Conservation (phyloP, 2,888 invertebrate species). For the Acleris literana region DNA sequence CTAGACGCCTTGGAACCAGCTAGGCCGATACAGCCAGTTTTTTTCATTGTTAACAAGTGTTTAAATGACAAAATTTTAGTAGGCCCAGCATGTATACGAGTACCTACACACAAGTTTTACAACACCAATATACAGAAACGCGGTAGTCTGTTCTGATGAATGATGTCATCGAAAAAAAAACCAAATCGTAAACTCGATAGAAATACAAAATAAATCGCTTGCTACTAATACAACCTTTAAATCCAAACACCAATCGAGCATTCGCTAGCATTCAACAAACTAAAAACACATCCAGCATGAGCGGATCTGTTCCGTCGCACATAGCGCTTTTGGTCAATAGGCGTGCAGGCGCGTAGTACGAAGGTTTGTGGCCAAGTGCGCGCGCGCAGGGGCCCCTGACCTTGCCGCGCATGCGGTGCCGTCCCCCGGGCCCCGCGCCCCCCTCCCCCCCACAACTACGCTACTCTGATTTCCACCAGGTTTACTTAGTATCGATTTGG, state of each 20-base stretch:
- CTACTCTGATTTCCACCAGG: conserved; percentile 54
- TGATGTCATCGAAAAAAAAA: conserved; percentile 19
- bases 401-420: conserved; percentile 63
- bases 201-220: conserved; percentile 11
- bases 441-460: conserved; percentile 44
- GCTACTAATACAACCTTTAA: neutral
- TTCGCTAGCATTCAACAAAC: conserved; percentile 10
- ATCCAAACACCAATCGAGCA: conserved; percentile 2
- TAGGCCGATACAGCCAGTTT: conserved; percentile 27
- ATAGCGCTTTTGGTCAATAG: conserved; percentile 54
- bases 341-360: conserved; percentile 47
- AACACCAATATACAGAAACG: neutral
- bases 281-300: conserved; percentile 19
- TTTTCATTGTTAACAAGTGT: conserved; percentile 35
- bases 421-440: conserved; percentile 39
- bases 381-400: conserved; percentile 72
- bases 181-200: conserved; percentile 11
- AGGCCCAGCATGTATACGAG: neutral
- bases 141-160: conserved; percentile 3
- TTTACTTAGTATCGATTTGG: conserved; percentile 39
- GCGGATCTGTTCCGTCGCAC: conserved; percentile 27
- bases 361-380: conserved; percentile 52
- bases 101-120: neutral
- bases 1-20: conserved; percentile 47
- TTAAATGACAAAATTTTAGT: conserved; percentile 11